Conservation (phyloP, 2,797 vertebrate genomes). For the Pterois miles region DNA sequence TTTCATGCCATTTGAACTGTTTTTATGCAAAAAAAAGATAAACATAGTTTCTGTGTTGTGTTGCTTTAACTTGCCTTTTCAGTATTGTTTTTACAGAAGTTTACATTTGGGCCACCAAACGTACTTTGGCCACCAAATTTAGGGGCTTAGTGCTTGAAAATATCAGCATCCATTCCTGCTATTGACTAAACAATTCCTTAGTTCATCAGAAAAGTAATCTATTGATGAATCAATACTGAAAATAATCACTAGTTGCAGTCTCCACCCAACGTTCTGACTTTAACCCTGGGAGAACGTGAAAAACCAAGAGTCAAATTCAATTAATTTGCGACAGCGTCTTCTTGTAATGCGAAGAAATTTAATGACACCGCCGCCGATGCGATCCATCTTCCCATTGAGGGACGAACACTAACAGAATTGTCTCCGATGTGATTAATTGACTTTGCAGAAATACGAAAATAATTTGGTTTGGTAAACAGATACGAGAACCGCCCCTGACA, state of each 20-base stretch:
- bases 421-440: conserved; percentile 64
- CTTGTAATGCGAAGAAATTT: conserved; percentile 52
- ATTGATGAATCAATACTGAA: background rate
- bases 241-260: conserved; percentile 1
- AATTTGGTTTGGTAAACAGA: conserved; percentile 68
- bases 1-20: no score
- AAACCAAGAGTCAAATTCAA: conserved; percentile 33
- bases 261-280: background rate
- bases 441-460: conserved; percentile 63
- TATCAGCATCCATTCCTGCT: background rate
- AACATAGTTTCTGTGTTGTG: no score
- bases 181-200: background rate
- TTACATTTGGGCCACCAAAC: no score
- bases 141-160: no score
- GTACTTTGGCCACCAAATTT: no score
- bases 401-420: conserved; percentile 42
- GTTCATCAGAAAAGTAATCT: background rate
- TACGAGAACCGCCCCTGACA: conserved; percentile 52
- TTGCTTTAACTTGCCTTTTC: no score
- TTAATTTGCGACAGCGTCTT: conserved; percentile 38
- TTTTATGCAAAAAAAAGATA: no score
- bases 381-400: conserved; percentile 50
- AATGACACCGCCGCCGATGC: conserved; percentile 17
- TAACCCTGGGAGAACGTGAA: background rate
- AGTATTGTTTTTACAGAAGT: no score